Conservation (phyloP, 1,140 invertebrate species). For the Procambarus virginalis region DNA sequence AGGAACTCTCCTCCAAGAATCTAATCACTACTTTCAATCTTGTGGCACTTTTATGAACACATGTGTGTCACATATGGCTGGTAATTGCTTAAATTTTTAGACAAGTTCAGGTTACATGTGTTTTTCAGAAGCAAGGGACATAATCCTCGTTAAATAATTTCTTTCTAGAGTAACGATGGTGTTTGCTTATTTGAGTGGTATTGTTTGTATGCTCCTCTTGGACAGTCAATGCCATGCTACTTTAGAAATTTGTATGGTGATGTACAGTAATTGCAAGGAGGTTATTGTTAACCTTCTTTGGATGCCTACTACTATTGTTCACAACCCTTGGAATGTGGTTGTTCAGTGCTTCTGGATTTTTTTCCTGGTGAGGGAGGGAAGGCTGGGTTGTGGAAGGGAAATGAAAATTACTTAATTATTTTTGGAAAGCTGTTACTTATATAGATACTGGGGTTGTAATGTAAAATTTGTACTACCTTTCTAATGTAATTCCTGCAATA, state of each 20-base stretch:
- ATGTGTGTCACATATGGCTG: slow-evolving; percentile 1
- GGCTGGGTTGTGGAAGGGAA: not conserved
- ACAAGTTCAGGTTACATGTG: slow-evolving; percentile 7
- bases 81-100: slow-evolving; percentile 21
- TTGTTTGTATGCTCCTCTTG: slow-evolving; percentile 7
- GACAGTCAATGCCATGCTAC: slow-evolving; percentile 28
- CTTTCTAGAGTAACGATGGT: slow-evolving; percentile 12
- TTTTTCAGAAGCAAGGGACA: slow-evolving; percentile 15
- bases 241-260: slow-evolving; percentile 19
- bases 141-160: slow-evolving; percentile 26
- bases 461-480: not conserved
- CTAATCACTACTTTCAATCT: slow-evolving; percentile 37
- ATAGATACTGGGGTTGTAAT: not conserved
- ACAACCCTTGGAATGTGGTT: slow-evolving; percentile 28
- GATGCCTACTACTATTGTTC: not conserved
- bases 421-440: not conserved
- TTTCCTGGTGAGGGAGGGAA: too few species aligned
- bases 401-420: not conserved
- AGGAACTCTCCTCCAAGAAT: slow-evolving; percentile 31
- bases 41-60: slow-evolving; percentile 16
- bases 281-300: slow-evolving; percentile 24
- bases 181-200: slow-evolving; percentile 29
- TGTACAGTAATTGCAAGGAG: not conserved
- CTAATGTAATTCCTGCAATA: not conserved
- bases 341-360: slow-evolving; percentile 15